Percentiles rank a stretch among this genome's conserved stretches.
Conservation (phyloP, 2,113 vertebrate genomes). For the Rhegmatorhina hoffmannsi region DNA sequence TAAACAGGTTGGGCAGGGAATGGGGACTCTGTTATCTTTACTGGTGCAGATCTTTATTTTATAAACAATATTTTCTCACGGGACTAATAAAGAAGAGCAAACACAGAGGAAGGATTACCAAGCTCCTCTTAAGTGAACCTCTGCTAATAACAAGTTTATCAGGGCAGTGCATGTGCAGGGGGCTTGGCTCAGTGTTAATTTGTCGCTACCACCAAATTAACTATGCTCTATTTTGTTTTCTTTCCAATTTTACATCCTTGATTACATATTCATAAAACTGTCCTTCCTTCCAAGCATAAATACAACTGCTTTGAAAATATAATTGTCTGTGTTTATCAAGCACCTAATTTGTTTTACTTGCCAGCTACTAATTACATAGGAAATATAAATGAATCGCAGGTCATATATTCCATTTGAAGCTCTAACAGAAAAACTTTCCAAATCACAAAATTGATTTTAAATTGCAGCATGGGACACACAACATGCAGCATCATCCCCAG, state of each 20-base stretch:
- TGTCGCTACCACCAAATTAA: constrained; percentile 86
- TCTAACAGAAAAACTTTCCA: constrained; percentile 36
- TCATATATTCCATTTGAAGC: constrained; percentile 61
- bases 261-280: constrained; percentile 83
- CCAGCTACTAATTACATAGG: constrained; percentile 74
- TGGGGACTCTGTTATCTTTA: constrained; percentile 85
- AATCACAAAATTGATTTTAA: constrained; percentile 4
- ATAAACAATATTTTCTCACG: constrained; percentile 83
- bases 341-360: constrained; percentile 79
- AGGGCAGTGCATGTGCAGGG: constrained; percentile 82
- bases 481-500: neutral
- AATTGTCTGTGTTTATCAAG: constrained; percentile 77
- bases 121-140: constrained; percentile 82
- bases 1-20: constrained; percentile 81
- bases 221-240: constrained; percentile 81
- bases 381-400: constrained; percentile 72
- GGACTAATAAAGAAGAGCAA: constrained; percentile 87
- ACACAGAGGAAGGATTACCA: constrained; percentile 81
- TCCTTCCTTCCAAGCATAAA: constrained; percentile 75
- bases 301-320: constrained; percentile 79
- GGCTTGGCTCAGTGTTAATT: constrained; percentile 79
- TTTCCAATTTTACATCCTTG: constrained; percentile 83
- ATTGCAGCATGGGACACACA: neutral
- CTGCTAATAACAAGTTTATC: constrained; percentile 96
- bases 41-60: constrained; percentile 88